Percentiles rank a stretch among this genome's conserved stretches.
These are phyloP conservation scores for Setophaga coronata DNA, from an alignment of 2,113 vertebrate species.

Conservation along the genomic window DNA sequence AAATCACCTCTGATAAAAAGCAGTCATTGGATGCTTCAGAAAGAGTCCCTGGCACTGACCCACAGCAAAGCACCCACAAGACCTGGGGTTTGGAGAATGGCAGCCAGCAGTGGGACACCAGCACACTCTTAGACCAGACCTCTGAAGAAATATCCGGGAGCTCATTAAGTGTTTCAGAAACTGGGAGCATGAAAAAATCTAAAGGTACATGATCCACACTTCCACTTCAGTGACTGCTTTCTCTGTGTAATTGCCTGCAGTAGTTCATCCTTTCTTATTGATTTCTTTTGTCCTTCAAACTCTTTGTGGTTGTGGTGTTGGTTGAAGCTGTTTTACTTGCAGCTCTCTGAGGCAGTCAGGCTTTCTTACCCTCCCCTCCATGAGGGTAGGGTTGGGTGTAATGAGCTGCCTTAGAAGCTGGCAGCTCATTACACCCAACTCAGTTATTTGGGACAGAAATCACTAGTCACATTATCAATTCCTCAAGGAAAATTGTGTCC, in stretches of 20 bases:
- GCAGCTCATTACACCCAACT: neutral
- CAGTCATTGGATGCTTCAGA: neutral
- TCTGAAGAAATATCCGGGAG: constrained; percentile 83
- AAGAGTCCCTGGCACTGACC: neutral
- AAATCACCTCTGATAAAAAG: constrained; percentile 5
- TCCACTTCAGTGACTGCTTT: neutral
- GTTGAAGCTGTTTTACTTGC: neutral
- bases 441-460: neutral
- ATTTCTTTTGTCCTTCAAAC: neutral
- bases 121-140: constrained; percentile 72
- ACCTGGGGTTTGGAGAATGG: constrained; percentile 63
- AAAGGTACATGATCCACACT: constrained; percentile 78
- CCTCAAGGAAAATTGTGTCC: neutral
- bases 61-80: constrained; percentile 35
- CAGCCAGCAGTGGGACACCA: constrained; percentile 76
- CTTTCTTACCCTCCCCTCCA: neutral
- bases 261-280: neutral
- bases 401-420: neutral
- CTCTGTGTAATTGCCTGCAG: fast-evolving
- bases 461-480: neutral
- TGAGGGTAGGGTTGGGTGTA: neutral
- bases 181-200: constrained; percentile 83
- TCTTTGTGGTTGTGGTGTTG: neutral
- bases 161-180: constrained; percentile 87
- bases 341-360: neutral